A percentile compares a stretch with the other conserved stretches of the same genome.
These are phyloP conservation scores for Callopanchax toddi DNA, from an alignment of 2,113 vertebrate species.

Conservation along the genomic window DNA sequence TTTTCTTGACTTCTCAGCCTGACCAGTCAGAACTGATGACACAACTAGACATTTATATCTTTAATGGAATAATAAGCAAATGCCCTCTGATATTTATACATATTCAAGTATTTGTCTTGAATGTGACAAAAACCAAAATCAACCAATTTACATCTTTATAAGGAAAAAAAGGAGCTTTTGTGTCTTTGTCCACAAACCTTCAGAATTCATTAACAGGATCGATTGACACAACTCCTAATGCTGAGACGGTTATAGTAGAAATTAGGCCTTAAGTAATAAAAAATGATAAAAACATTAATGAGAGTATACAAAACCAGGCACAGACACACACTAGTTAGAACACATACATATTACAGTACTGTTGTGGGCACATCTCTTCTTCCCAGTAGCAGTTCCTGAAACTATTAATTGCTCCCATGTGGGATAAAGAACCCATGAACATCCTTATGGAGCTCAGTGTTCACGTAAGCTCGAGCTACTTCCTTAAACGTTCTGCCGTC, in stretches of 20 bases:
- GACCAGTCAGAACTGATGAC: too few relatives aligned
- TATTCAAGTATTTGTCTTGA: too few relatives aligned
- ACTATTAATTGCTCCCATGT: conserved; percentile 36
- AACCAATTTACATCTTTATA: not conserved
- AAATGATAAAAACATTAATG: not conserved
- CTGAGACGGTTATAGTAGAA: conserved; percentile 2
- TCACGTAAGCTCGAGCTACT: conserved; percentile 82
- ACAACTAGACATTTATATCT: too few relatives aligned
- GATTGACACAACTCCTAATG: too few relatives aligned
- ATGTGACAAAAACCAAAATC: not conserved
- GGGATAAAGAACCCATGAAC: conserved; percentile 92
- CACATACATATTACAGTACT: too few relatives aligned
- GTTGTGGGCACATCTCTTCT: too few relatives aligned
- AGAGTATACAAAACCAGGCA: not conserved
- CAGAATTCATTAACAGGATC: not conserved
- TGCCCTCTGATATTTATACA: too few relatives aligned
- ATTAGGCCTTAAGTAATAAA: not conserved
- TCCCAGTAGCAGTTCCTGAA: too few relatives aligned
- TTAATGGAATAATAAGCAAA: too few relatives aligned
- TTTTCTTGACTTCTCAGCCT: too few relatives aligned
- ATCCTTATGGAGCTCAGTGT: conserved; percentile 81
- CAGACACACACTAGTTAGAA: too few relatives aligned
- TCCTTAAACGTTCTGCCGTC: conserved; percentile 91
- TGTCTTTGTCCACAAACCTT: not conserved
- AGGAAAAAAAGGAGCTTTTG: not conserved